Evolutionary conservation across 2,888 invertebrate genomes (phyloP).

Genomic region (Ypsolopha sequella): DNA sequence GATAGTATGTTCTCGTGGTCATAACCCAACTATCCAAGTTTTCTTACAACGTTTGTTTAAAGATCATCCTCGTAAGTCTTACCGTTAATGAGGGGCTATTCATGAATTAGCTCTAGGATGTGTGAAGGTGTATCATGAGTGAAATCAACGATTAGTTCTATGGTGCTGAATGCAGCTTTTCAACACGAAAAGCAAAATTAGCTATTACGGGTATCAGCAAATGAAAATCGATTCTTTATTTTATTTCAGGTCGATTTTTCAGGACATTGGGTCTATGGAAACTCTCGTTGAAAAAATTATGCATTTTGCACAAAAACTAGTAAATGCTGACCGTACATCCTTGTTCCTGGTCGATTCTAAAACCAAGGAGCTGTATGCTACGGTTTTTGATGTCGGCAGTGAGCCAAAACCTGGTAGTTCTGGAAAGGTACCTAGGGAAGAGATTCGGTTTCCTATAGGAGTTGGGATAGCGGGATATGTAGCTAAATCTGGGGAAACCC

Average conservation of each 20-base stretch:
- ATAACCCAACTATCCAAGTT: too few relatives aligned
- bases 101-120: too few relatives aligned
- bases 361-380: slow-evolving; percentile 82
- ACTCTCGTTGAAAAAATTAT: slow-evolving; percentile 85
- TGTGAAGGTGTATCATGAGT: too few relatives aligned
- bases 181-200: too few relatives aligned
- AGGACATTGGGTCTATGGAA: slow-evolving; percentile 89
- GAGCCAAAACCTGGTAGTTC: slow-evolving; percentile 20
- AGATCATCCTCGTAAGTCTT: too few relatives aligned
- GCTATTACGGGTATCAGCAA: too few relatives aligned
- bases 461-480: slow-evolving; percentile 88
- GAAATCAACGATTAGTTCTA: too few relatives aligned
- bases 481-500: slow-evolving; percentile 81
- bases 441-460: slow-evolving; percentile 78
- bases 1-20: too few relatives aligned
- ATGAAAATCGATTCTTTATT: too few relatives aligned
- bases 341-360: slow-evolving; percentile 83
- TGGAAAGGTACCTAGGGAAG: slow-evolving; percentile 36
- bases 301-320: slow-evolving; percentile 85
- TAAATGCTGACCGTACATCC: slow-evolving; percentile 87
- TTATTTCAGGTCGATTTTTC: slow-evolving; percentile 81
- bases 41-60: too few relatives aligned
- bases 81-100: too few relatives aligned
- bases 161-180: too few relatives aligned
- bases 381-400: slow-evolving; percentile 80